phyloP scores from a whole-genome alignment of 2,113 vertebrate species.

The Vireo altiloquus region DNA sequence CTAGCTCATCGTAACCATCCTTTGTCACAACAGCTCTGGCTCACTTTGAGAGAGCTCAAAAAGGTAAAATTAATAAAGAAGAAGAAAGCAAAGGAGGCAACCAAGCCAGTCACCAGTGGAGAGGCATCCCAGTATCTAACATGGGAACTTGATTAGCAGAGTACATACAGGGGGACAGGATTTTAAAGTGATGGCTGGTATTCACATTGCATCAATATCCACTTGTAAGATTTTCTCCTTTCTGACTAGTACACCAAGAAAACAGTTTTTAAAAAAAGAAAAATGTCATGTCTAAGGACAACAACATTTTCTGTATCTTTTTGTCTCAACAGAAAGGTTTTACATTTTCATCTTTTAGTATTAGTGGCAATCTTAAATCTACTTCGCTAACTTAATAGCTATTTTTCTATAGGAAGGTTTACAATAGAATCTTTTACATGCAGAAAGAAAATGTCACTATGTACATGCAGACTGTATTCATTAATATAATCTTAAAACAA shows the following conservation, averaged over 20 bases:
- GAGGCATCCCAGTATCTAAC: neutral
- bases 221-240: neutral
- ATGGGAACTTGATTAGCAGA: neutral
- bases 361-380: neutral
- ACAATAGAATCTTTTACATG: conserved; percentile 23
- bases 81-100: conserved; percentile 19
- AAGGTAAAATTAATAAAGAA: conserved; percentile 41
- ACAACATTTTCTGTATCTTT: neutral
- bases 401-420: neutral
- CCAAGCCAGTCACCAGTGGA: conserved; percentile 26
- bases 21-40: conserved; percentile 45
- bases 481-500: conserved; percentile 72
- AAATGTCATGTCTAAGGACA: neutral
- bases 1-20: conserved; percentile 3
- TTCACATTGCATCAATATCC: neutral
- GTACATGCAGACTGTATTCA: conserved; percentile 43
- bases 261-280: neutral
- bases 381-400: neutral
- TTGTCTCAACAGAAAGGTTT: neutral
- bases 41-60: conserved; percentile 49
- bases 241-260: neutral
- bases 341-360: neutral
- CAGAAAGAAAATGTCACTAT: conserved; percentile 30
- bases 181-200: neutral
- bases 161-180: neutral